A percentile compares a stretch with the other conserved stretches of the same genome.
Evolutionary conservation across 2,888 invertebrate genomes (phyloP).

Genomic region (Hirtodrosophila trivittata): DNA sequence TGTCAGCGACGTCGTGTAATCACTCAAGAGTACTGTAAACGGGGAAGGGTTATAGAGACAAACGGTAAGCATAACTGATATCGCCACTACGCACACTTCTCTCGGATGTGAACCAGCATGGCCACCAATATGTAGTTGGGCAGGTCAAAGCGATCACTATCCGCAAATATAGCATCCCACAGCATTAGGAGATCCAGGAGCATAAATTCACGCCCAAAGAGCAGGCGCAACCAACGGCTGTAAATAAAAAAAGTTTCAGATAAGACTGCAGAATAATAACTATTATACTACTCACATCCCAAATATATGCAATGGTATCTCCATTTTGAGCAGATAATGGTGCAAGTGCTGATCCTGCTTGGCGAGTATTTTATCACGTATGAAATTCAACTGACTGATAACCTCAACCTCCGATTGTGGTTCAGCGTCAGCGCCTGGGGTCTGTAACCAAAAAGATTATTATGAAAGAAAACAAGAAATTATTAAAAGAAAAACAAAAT

Average conservation of each 20-base stretch:
- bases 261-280: not conserved
- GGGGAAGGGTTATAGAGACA: not conserved
- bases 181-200: slow-evolving; percentile 90
- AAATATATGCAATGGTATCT: slow-evolving; percentile 93
- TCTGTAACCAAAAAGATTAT: slow-evolving; percentile 33
- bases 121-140: slow-evolving; percentile 90
- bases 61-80: not conserved
- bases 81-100: slow-evolving; percentile 85
- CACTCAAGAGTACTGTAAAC: slow-evolving; percentile 85
- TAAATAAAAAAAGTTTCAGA: not conserved
- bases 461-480: no score
- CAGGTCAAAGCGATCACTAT: slow-evolving; percentile 85
- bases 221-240: slow-evolving; percentile 92
- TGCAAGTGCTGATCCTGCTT: slow-evolving; percentile 87
- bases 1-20: slow-evolving; percentile 87
- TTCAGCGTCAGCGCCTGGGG: slow-evolving; percentile 32
- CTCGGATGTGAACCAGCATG: slow-evolving; percentile 89
- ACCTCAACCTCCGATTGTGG: slow-evolving; percentile 85
- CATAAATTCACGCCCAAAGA: slow-evolving; percentile 93
- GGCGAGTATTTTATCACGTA: slow-evolving; percentile 87
- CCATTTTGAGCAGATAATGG: slow-evolving; percentile 88
- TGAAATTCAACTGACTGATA: slow-evolving; percentile 86
- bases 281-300: slow-evolving; percentile 88
- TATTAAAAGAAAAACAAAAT: no score
- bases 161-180: slow-evolving; percentile 93